phyloP scores from a whole-genome alignment of 2,113 vertebrate genomes.

The Mus musculus region GRCm39 chr13:102649001-102649500 shows the following conservation, averaged over 20 bases:
- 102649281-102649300: neutral
- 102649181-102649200: neutral
- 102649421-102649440: neutral
- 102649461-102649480: neutral
- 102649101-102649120: neutral
- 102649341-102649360: neutral
- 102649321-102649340: neutral
- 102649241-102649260: neutral
- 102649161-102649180: neutral
- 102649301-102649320: neutral
- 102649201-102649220: neutral
- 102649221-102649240: neutral
- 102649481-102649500: neutral
- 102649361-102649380: neutral
- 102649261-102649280: neutral
- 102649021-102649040: neutral
- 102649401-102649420: slow-evolving; percentile 29
- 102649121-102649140: neutral
- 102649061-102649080: neutral
- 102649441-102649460: neutral
- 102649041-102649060: neutral
- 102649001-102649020: neutral
- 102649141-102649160: neutral
- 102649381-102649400: neutral
- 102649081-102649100: neutral